Base-by-base conservation (phyloP, 2,888 invertebrate genomes). In the Myathropa florea region DNA sequence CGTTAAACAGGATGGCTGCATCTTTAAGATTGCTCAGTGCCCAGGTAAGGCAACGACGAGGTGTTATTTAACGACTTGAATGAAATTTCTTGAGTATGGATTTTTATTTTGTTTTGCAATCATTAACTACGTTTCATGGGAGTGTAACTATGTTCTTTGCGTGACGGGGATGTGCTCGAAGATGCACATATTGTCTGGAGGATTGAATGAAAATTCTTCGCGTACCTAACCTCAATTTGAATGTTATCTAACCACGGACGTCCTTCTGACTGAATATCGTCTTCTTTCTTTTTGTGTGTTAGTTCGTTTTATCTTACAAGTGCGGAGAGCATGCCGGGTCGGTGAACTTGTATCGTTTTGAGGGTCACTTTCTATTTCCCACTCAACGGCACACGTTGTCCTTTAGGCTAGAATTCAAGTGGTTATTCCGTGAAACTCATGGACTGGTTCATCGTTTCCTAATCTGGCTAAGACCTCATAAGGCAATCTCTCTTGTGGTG, bases 11-110 rank as follows among this genome's bases (percentile, higher is more conserved):
- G 65, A 92, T 92, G 92, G 91, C 91, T 89, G 90, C 91, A 78
- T 88, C 90, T 67, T 68, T 90, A 65, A 91, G 91, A 90, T 78
- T 92, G 88, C 89, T 92, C 76, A 90, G 89, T 70, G 89, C 90
- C 71, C 92, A 92, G 92, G 92, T 92, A 90, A 89, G 91, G 68
- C 46, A 18, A 7, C n/a, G 46, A 0, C 46, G n/a, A 18, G 18
- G 53, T 59, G 73, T 64, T 80, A 82, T 46, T 33, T 64, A 65
- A 70, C 57, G 63, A 71, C 18, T 46, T 46, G 18, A 46, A 36
- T 67, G 26, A 9, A 9, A 10, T n/a, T 36, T 60, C 4, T 18
- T 39, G 30, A n/a, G 30, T 61, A 46, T 59, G 23, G 26, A 12
- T 70, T 21, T 10, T 18, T 7, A 18, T 18, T 18, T 18, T 18